These are phyloP conservation scores for Leucoraja erinaceus DNA, from an alignment of 2,113 vertebrate genomes.

Conservation along the genomic window DNA sequence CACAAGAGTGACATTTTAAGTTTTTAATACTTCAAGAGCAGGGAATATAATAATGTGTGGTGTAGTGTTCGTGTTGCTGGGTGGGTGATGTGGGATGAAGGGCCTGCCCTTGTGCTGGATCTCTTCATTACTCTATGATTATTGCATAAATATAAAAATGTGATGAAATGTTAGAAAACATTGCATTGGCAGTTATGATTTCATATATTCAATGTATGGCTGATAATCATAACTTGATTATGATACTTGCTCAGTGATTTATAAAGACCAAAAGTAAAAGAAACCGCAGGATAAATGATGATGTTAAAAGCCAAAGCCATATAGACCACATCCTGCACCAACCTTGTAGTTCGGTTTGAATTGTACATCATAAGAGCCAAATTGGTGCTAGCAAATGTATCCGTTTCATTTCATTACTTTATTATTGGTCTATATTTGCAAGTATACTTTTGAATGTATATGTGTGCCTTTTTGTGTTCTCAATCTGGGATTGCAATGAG, in stretches of 20 bases:
- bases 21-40: background rate
- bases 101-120: too few relatives aligned
- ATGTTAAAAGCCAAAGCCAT: conserved; percentile 5
- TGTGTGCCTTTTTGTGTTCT: conserved; percentile 52
- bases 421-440: conserved; percentile 57
- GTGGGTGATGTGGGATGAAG: too few relatives aligned
- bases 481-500: conserved; percentile 61
- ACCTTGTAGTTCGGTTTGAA: conserved; percentile 10
- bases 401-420: conserved; percentile 44
- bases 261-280: background rate
- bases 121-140: background rate
- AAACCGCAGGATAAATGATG: conserved; percentile 1
- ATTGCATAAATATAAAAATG: background rate
- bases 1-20: background rate
- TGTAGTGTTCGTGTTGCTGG: too few relatives aligned
- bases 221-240: background rate
- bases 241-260: background rate
- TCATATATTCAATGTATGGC: background rate
- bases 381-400: conserved; percentile 22
- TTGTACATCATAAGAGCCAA: background rate
- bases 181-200: background rate
- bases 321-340: background rate
- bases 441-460: conserved; percentile 61
- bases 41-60: background rate
- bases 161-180: background rate